These are phyloP conservation scores for Sinocyclocheilus grahami DNA, from an alignment of 2,113 vertebrate genomes.

Conservation along the genomic window DNA sequence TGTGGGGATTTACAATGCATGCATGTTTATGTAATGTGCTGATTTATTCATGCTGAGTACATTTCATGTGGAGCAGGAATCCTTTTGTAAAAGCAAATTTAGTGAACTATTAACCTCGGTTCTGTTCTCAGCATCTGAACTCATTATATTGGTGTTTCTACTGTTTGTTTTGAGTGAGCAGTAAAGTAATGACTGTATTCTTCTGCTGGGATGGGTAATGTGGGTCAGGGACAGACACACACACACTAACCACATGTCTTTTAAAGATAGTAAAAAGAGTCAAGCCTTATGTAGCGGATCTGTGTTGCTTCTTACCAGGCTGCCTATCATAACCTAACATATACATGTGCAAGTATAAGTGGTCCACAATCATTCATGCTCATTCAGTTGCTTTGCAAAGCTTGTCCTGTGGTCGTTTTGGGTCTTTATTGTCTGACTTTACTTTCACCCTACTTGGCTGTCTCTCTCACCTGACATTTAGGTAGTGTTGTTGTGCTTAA, in stretches of 20 bases:
- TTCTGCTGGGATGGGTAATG: constrained; percentile 32
- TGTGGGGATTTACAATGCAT: constrained; percentile 17
- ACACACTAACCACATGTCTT: constrained; percentile 24
- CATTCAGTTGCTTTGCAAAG: constrained; percentile 12
- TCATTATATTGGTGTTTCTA: constrained; percentile 18
- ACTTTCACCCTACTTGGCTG: background rate
- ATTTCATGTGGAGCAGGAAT: background rate
- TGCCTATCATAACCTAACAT: background rate
- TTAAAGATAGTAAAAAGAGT: constrained; percentile 37
- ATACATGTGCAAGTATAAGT: background rate
- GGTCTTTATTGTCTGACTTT: background rate
- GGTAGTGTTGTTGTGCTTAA: constrained; percentile 22
- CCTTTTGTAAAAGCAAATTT: constrained; percentile 4
- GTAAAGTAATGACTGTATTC: constrained; percentile 19
- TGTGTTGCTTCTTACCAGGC: constrained; percentile 6
- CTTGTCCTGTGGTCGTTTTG: constrained; percentile 27
- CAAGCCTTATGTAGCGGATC: constrained; percentile 12
- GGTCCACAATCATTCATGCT: constrained; percentile 24
- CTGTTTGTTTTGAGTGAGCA: background rate
- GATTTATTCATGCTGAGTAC: constrained; percentile 25
- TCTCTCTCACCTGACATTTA: background rate
- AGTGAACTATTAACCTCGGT: constrained; percentile 18
- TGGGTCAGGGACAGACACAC: constrained; percentile 33
- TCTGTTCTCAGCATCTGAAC: constrained; percentile 40
- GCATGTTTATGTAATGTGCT: constrained; percentile 9